Percentiles rank a stretch among this genome's conserved stretches.
phyloP scores from a whole-genome alignment of 2,888 invertebrate genomes.

The Diaperis boleti region DNA sequence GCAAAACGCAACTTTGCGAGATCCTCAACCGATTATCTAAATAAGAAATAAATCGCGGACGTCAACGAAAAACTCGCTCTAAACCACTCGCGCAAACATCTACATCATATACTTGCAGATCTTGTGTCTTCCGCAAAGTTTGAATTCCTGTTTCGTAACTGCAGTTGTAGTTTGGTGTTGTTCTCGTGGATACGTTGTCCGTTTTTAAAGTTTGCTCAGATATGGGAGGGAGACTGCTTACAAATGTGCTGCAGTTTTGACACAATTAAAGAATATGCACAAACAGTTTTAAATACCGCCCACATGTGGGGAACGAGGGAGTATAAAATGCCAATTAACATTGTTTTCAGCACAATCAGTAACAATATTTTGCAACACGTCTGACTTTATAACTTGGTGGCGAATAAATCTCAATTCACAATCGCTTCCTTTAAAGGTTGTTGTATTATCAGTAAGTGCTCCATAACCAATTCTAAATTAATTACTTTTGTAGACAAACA shows the following conservation, averaged over 20 bases:
- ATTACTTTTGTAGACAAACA: too few species aligned
- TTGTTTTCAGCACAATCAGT: too few species aligned
- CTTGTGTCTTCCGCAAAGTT: constrained; percentile 11
- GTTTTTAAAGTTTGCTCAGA: constrained; percentile 11
- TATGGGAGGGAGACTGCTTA: constrained; percentile 6
- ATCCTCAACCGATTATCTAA: constrained; percentile 31
- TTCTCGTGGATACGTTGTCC: constrained; percentile 1
- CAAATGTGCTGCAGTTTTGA: neutral
- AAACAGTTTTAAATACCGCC: too few species aligned
- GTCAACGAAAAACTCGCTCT: constrained; percentile 16
- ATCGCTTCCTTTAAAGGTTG: too few species aligned
- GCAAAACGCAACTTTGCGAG: constrained; percentile 35
- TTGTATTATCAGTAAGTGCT: too few species aligned
- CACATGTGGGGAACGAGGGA: too few species aligned
- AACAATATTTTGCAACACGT: too few species aligned
- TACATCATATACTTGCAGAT: constrained; percentile 23
- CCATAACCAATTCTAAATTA: too few species aligned
- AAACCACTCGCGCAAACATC: constrained; percentile 14
- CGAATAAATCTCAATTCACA: too few species aligned
- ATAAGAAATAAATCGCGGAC: constrained; percentile 27
- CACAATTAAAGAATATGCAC: too few species aligned
- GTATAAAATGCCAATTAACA: too few species aligned
- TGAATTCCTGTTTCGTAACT: constrained; percentile 8
- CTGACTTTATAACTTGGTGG: too few species aligned
- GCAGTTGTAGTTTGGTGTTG: constrained; percentile 8